Conservation (phyloP, 2,797 vertebrate species). For the Coccyzus lansbergi region DNA sequence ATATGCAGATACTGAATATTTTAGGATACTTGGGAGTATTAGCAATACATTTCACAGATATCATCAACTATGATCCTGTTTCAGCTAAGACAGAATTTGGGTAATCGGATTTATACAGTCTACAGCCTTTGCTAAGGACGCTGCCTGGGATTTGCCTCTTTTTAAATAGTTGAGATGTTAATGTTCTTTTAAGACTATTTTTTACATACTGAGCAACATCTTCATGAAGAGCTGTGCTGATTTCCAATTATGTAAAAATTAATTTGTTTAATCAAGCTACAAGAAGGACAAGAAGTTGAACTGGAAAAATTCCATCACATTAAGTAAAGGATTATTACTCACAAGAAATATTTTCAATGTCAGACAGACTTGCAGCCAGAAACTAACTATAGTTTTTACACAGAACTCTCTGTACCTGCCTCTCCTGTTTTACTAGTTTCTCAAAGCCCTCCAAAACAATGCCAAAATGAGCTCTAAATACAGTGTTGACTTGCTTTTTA, state of each 20-base stretch:
- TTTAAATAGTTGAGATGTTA: slow-evolving; percentile 37
- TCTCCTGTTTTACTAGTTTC: neutral
- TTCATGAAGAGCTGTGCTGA: neutral
- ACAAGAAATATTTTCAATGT: slow-evolving; percentile 48
- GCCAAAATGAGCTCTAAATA: neutral
- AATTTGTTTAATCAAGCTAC: slow-evolving; percentile 67
- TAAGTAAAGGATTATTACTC: slow-evolving; percentile 61
- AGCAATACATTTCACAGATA: slow-evolving; percentile 24
- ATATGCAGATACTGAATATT: neutral
- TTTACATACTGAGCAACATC: slow-evolving; percentile 27
- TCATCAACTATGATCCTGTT: neutral
- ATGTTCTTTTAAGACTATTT: slow-evolving; percentile 14
- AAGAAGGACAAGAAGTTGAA: slow-evolving; percentile 35
- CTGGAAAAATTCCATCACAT: slow-evolving; percentile 45
- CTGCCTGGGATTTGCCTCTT: slow-evolving; percentile 4
- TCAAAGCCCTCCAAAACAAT: neutral
- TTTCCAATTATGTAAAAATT: slow-evolving; percentile 63
- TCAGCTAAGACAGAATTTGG: slow-evolving; percentile 3
- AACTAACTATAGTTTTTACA: neutral
- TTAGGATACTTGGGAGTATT: neutral
- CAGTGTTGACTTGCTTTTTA: neutral
- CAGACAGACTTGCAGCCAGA: slow-evolving; percentile 20
- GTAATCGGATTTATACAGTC: slow-evolving; percentile 36
- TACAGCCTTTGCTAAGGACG: slow-evolving; percentile 16
- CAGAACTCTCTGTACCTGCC: neutral